Percentiles rank a stretch among this genome's conserved stretches.
Evolutionary conservation across 2,888 invertebrate species (phyloP).

Genomic region (Ichneumoninae sp.): DNA sequence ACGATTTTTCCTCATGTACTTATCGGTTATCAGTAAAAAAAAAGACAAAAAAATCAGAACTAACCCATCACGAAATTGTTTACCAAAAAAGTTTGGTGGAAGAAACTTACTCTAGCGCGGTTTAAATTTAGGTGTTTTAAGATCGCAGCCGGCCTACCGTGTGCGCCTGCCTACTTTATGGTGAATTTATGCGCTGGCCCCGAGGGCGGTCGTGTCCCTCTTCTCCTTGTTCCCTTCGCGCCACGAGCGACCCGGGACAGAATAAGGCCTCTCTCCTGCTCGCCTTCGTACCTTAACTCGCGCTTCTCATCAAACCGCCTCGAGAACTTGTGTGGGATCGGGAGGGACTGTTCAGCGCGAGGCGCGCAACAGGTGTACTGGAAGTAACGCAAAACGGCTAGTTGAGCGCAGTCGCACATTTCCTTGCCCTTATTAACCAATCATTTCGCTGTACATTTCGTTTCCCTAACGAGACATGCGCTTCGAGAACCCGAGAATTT

Average conservation of each 20-base stretch:
- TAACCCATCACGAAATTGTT: neutral
- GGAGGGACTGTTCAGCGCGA: neutral
- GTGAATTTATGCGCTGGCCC: conserved; percentile 66
- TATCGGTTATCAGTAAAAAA: neutral
- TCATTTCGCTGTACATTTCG: neutral
- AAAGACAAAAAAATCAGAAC: neutral
- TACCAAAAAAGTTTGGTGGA: neutral
- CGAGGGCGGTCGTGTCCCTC: conserved; percentile 52
- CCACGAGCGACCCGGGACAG: conserved; percentile 4
- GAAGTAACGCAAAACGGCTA: conserved; percentile 2
- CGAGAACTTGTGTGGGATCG: conserved; percentile 14
- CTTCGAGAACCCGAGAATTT: neutral
- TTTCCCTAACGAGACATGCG: neutral
- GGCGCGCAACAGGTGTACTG: conserved; percentile 54
- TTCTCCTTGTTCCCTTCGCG: conserved; percentile 6
- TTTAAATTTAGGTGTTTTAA: conserved; percentile 69
- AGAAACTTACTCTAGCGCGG: conserved; percentile 45
- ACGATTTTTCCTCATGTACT: neutral
- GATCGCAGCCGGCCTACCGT: conserved; percentile 67
- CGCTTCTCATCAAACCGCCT: conserved; percentile 26
- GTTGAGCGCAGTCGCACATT: neutral
- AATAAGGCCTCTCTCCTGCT: conserved; percentile 11
- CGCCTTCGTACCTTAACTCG: neutral
- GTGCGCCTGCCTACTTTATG: conserved; percentile 63
- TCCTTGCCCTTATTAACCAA: neutral